These are phyloP conservation scores for Heliconius cydno DNA, from an alignment of 2,888 invertebrate genomes.

Conservation along the genomic window DNA sequence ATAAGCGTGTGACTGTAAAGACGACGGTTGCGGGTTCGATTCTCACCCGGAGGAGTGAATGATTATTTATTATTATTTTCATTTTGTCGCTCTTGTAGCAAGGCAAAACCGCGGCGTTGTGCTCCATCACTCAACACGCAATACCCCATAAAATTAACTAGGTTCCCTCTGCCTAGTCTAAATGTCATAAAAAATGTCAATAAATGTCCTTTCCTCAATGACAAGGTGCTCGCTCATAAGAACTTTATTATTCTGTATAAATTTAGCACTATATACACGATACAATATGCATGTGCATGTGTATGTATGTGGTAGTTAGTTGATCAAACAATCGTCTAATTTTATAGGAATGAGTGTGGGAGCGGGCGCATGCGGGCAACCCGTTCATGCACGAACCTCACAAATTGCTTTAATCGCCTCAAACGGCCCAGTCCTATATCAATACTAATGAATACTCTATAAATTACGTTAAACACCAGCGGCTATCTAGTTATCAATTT, in stretches of 20 bases:
- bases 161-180: too few species aligned
- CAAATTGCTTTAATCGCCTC: conserved; percentile 73
- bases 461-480: conserved; percentile 22
- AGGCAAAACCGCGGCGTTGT: too few species aligned
- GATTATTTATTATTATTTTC: too few species aligned
- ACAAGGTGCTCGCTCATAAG: too few species aligned
- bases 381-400: conserved; percentile 52
- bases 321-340: conserved; percentile 30
- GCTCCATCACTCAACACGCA: too few species aligned
- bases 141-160: fast-evolving
- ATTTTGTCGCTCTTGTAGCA: too few species aligned
- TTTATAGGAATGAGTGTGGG: conserved; percentile 38
- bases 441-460: conserved; percentile 38
- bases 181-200: too few species aligned
- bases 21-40: too few species aligned
- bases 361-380: conserved; percentile 49
- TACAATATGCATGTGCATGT: not conserved
- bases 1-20: too few species aligned
- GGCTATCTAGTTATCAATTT: conserved; percentile 20
- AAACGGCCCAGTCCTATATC: conserved; percentile 54
- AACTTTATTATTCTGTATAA: not conserved
- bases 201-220: too few species aligned
- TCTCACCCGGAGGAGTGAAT: too few species aligned
- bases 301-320: not conserved
- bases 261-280: conserved; percentile 4